A percentile compares a stretch with the other conserved stretches of the same genome.
phyloP scores from a whole-genome alignment of 2,888 invertebrate species.

The Antheraea yamamai region DNA sequence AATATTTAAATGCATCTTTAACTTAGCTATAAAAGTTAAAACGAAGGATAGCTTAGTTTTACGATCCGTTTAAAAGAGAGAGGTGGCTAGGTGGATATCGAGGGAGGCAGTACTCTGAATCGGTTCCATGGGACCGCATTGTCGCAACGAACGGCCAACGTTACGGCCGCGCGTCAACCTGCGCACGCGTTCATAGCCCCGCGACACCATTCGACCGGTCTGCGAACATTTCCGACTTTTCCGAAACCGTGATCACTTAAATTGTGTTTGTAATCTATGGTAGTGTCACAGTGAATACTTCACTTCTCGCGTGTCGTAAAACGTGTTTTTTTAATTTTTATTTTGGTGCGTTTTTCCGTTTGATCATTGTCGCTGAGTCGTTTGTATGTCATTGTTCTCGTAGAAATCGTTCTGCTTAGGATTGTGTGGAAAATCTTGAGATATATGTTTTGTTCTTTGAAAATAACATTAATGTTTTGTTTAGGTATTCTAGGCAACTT shows the following conservation, averaged over 20 bases:
- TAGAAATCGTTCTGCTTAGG: neutral
- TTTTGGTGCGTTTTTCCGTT: constrained; percentile 18
- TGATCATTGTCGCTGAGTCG: constrained; percentile 14
- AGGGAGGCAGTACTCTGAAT: constrained; percentile 62
- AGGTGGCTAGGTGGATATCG: constrained; percentile 70
- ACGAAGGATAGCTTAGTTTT: constrained; percentile 29
- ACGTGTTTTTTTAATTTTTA: constrained; percentile 20
- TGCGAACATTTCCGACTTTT: constrained; percentile 28
- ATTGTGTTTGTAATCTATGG: constrained; percentile 7
- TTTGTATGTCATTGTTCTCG: constrained; percentile 21
- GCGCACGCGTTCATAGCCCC: constrained; percentile 55
- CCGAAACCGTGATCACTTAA: constrained; percentile 36
- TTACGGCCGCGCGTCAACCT: constrained; percentile 69
- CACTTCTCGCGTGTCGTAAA: constrained; percentile 42
- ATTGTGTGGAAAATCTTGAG: neutral
- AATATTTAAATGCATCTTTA: neutral
- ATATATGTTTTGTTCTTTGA: neutral
- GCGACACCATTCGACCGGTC: constrained; percentile 13
- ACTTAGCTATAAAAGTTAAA: constrained; percentile 35
- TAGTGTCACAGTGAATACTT: constrained; percentile 29
- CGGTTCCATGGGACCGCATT: constrained; percentile 68
- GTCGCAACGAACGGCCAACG: constrained; percentile 73
- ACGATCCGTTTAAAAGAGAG: constrained; percentile 74
- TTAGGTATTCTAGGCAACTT: neutral
- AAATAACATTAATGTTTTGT: neutral